Conservation (phyloP, 2,797 vertebrate genomes). For the Acanthurus lineatus region DNA sequence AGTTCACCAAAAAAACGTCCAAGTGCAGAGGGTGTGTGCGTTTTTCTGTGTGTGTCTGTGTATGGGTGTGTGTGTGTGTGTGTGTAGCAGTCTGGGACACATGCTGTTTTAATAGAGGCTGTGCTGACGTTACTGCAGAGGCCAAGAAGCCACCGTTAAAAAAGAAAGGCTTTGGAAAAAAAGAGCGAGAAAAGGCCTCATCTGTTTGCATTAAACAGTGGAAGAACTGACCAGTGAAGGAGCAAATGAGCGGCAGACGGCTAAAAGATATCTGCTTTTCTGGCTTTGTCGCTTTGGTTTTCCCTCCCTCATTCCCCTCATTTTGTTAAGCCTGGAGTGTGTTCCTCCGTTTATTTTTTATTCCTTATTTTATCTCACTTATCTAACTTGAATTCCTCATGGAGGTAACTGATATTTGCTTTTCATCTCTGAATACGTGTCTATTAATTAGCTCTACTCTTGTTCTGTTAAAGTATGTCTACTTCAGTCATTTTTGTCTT, state of each 20-base stretch:
- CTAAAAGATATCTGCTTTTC: conserved; percentile 64
- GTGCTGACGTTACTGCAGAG: conserved; percentile 73
- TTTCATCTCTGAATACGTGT: conserved; percentile 19
- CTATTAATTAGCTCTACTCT: conserved; percentile 1
- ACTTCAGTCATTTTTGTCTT: background rate
- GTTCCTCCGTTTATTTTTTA: conserved; percentile 34
- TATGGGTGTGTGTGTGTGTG: conserved; percentile 53
- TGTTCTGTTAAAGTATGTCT: conserved; percentile 4
- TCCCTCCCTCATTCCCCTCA: conserved; percentile 38
- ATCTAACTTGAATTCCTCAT: background rate
- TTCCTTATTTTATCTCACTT: background rate
- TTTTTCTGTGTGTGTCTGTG: conserved; percentile 55
- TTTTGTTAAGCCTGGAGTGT: conserved; percentile 28
- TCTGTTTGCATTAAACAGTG: conserved; percentile 76
- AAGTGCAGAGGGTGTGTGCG: conserved; percentile 43
- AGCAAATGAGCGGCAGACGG: conserved; percentile 73
- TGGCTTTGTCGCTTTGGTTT: conserved; percentile 38
- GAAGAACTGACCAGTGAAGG: conserved; percentile 77
- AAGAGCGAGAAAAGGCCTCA: conserved; percentile 69
- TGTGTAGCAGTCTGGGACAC: conserved; percentile 64
- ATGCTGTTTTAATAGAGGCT: conserved; percentile 82
- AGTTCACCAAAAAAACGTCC: conserved; percentile 71
- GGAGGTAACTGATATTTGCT: background rate
- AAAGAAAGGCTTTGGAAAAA: conserved; percentile 76
- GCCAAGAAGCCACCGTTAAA: conserved; percentile 77